Evolutionary conservation across 1,140 invertebrate species (phyloP).

Genomic region (Hylaeus anthracinus): DNA sequence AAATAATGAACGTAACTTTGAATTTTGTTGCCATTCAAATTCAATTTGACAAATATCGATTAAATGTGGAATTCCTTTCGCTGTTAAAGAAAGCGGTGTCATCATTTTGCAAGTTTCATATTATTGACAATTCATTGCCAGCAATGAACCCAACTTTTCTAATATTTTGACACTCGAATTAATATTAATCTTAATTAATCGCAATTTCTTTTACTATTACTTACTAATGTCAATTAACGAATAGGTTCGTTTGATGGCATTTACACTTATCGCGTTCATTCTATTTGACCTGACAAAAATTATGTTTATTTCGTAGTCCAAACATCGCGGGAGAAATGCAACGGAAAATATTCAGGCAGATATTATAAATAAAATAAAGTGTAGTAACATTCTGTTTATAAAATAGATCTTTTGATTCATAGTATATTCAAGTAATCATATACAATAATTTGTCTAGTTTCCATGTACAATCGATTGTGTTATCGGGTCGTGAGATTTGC

Average conservation of each 20-base stretch:
- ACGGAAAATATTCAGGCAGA: background rate
- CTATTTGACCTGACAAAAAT: background rate
- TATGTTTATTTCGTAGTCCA: background rate
- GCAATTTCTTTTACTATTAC: too few species aligned
- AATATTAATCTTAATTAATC: background rate
- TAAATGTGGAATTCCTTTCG: background rate
- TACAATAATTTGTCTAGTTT: background rate
- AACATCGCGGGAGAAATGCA: background rate
- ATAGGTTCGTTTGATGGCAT: background rate
- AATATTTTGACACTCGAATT: background rate
- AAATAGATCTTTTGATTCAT: constrained; percentile 5
- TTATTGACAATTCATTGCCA: background rate
- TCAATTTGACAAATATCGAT: background rate
- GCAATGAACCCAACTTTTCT: background rate
- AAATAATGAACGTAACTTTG: too few species aligned
- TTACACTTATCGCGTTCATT: background rate
- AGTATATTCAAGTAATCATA: background rate
- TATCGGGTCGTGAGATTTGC: background rate
- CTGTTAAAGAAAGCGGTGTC: background rate
- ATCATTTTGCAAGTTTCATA: background rate
- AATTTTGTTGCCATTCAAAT: too few species aligned
- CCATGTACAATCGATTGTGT: constrained; percentile 1
- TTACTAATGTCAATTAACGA: too few species aligned
- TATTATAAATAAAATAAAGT: background rate
- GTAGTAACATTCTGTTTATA: background rate